Evolutionary conservation across 2,888 invertebrate genomes (phyloP).

Genomic region (Gastracanthus pulcherrimus): DNA sequence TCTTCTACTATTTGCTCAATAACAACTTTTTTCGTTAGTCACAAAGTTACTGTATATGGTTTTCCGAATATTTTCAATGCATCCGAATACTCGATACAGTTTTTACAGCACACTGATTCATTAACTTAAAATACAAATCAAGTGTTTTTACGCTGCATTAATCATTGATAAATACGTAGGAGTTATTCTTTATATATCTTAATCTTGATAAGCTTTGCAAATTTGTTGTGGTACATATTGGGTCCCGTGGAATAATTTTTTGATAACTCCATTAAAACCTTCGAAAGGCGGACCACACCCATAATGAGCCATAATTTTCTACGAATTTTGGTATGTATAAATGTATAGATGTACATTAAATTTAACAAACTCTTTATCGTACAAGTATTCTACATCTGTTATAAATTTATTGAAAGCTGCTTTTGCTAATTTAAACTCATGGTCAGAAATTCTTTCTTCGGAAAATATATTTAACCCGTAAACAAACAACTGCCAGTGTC

Average conservation of each 20-base stretch:
- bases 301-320: slow-evolving; percentile 47
- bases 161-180: neutral
- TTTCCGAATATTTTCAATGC: neutral
- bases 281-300: too few relatives aligned
- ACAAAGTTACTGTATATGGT: neutral
- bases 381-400: slow-evolving; percentile 44
- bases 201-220: neutral
- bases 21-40: neutral
- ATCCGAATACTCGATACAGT: neutral
- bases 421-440: slow-evolving; percentile 33
- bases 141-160: neutral
- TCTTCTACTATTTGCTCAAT: neutral
- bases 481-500: slow-evolving; percentile 50
- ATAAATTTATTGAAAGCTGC: slow-evolving; percentile 50
- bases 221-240: slow-evolving; percentile 8
- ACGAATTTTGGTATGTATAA: slow-evolving; percentile 45
- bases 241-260: neutral
- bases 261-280: too few relatives aligned
- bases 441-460: slow-evolving; percentile 15
- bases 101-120: neutral
- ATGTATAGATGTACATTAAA: slow-evolving; percentile 56
- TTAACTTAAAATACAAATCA: neutral
- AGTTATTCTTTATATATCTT: neutral
- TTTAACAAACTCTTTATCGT: slow-evolving; percentile 43
- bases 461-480: slow-evolving; percentile 45